A percentile compares a stretch with the other conserved stretches of the same genome.
phyloP scores from a whole-genome alignment of 2,113 vertebrate genomes.

The Brienomyrus longianalis region DNA sequence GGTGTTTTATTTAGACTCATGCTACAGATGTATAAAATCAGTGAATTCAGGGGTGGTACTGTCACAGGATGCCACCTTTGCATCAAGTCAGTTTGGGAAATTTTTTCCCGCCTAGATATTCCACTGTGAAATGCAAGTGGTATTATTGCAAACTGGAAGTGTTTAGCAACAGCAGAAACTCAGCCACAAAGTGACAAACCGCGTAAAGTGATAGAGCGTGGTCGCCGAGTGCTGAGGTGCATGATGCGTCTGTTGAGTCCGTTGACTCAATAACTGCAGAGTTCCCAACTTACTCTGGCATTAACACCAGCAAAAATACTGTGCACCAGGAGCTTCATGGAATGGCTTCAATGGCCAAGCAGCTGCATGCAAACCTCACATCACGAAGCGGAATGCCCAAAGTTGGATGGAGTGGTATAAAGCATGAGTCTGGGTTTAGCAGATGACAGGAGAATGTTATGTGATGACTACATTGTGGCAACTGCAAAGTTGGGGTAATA shows the following conservation, averaged over 20 bases:
- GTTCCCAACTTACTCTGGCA: background rate
- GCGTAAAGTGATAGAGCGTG: background rate
- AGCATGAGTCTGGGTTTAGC: background rate
- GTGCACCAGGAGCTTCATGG: background rate
- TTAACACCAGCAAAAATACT: background rate
- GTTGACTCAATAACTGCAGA: background rate
- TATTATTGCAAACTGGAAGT: background rate
- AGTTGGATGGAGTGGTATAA: background rate
- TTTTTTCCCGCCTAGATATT: background rate
- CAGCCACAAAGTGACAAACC: background rate
- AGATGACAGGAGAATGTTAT: background rate
- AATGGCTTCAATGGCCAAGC: background rate
- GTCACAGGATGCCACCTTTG: background rate
- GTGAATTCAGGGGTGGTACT: background rate
- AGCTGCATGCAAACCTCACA: background rate
- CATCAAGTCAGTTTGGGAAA: background rate
- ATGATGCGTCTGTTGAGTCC: background rate
- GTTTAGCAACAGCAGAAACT: background rate
- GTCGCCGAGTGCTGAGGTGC: background rate
- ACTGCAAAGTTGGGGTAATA: background rate
- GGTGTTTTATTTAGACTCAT: background rate
- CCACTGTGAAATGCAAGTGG: background rate
- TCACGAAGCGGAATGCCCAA: background rate
- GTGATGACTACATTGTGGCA: background rate
- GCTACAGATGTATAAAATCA: background rate